These are phyloP conservation scores for Drosophila orena DNA, from an alignment of 1,140 invertebrate species.

Conservation along the genomic window DNA sequence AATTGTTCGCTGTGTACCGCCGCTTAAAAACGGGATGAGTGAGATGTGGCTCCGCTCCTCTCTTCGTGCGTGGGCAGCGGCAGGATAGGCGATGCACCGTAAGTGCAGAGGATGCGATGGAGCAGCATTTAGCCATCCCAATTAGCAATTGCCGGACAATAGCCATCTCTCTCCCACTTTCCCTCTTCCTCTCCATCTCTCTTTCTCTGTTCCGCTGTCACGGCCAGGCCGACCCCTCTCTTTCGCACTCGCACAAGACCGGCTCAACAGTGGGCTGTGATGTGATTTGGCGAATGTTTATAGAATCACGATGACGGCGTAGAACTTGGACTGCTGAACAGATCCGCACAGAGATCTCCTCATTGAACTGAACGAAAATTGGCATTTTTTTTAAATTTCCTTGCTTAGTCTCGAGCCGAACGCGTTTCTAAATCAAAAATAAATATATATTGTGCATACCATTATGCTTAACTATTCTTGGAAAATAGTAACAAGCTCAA, in stretches of 20 bases:
- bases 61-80: constrained; percentile 12
- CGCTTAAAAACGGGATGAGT: background rate
- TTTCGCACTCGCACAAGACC: background rate
- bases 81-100: constrained; percentile 11
- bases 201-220: background rate
- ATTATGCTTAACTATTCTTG: too few relatives aligned
- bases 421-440: too few relatives aligned
- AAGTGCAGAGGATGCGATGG: constrained; percentile 25
- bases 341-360: constrained; percentile 8
- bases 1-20: background rate
- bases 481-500: too few relatives aligned
- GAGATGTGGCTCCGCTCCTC: background rate
- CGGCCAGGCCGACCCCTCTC: background rate
- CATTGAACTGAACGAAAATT: background rate
- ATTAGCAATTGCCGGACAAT: constrained; percentile 38
- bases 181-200: constrained; percentile 3
- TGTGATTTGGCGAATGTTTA: constrained; percentile 24
- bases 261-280: constrained; percentile 36
- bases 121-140: constrained; percentile 21
- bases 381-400: too few relatives aligned
- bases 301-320: constrained; percentile 30
- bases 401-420: too few relatives aligned
- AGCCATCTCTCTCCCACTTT: background rate
- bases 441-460: too few relatives aligned
- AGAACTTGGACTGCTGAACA: background rate